These are phyloP conservation scores for Drosophila lacteicornis DNA, from an alignment of 1,140 invertebrate genomes.

Conservation along the genomic window DNA sequence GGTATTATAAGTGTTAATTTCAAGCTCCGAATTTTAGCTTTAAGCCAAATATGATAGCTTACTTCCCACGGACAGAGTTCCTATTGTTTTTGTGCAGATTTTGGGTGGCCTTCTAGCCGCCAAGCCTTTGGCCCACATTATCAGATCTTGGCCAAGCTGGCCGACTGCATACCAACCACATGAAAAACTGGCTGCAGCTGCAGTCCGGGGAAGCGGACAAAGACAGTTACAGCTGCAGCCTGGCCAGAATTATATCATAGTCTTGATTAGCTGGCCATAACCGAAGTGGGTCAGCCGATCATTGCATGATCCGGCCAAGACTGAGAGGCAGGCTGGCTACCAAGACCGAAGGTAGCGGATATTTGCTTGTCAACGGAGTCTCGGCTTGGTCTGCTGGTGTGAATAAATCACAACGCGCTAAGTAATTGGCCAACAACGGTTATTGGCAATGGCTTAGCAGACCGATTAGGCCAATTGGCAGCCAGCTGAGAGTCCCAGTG, in stretches of 20 bases:
- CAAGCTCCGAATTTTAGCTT: neutral
- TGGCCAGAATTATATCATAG: constrained; percentile 74
- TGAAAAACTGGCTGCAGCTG: constrained; percentile 52
- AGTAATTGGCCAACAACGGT: constrained; percentile 77
- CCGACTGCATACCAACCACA: constrained; percentile 19
- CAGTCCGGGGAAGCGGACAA: constrained; percentile 30
- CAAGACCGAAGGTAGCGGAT: constrained; percentile 52
- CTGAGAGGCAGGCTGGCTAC: constrained; percentile 7
- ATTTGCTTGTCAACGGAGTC: constrained; percentile 61
- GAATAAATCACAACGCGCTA: constrained; percentile 57
- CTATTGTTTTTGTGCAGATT: constrained; percentile 5
- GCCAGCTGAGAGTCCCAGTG: constrained; percentile 19
- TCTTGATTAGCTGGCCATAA: constrained; percentile 40
- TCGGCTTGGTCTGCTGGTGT: constrained; percentile 28
- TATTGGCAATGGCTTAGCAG: constrained; percentile 67
- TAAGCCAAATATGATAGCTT: constrained; percentile 4
- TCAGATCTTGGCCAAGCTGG: constrained; percentile 29
- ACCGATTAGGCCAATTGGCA: constrained; percentile 68
- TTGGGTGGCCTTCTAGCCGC: constrained; percentile 47
- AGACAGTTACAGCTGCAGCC: constrained; percentile 56
- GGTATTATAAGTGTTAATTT: neutral
- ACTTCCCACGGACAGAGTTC: constrained; percentile 8
- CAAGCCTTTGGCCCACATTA: constrained; percentile 31
- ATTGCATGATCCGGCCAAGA: constrained; percentile 48
- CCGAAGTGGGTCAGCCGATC: constrained; percentile 44